phyloP scores from a whole-genome alignment of 2,888 invertebrate genomes.

The Drosophila suboccidentalis region DNA sequence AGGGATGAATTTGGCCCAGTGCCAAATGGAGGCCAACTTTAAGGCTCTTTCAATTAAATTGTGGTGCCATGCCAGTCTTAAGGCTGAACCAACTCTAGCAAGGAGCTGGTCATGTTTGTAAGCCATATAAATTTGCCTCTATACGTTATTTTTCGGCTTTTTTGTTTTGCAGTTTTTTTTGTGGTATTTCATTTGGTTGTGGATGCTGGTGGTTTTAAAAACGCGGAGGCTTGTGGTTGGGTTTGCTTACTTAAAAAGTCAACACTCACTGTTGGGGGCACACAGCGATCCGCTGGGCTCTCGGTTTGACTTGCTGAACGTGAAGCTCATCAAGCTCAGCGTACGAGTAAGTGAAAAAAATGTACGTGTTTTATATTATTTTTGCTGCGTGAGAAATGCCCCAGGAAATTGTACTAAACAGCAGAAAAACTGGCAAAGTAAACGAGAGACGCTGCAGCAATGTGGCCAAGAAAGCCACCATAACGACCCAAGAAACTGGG shows the following conservation, averaged over 20 bases:
- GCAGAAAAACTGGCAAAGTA: slow-evolving; percentile 55
- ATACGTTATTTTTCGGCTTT: slow-evolving; percentile 4
- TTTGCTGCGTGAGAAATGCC: slow-evolving; percentile 64
- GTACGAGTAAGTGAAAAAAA: slow-evolving; percentile 66
- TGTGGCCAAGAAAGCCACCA: slow-evolving; percentile 55
- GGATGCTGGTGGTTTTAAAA: slow-evolving; percentile 15
- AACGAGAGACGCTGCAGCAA: slow-evolving; percentile 32
- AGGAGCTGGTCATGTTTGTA: slow-evolving; percentile 15
- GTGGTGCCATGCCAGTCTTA: slow-evolving; percentile 32
- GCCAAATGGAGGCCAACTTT: slow-evolving; percentile 57
- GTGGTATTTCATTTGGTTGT: slow-evolving; percentile 35
- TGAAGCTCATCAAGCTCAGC: slow-evolving; percentile 60
- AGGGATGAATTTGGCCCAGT: slow-evolving; percentile 33
- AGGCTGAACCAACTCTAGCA: slow-evolving; percentile 14
- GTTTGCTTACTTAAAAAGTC: slow-evolving; percentile 49
- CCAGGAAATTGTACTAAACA: slow-evolving; percentile 74
- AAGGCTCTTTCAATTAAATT: slow-evolving; percentile 77
- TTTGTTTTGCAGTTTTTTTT: slow-evolving; percentile 17
- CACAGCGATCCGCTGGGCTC: slow-evolving; percentile 32
- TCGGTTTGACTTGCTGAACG: slow-evolving; percentile 70
- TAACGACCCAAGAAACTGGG: slow-evolving; percentile 46
- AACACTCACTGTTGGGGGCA: slow-evolving; percentile 42
- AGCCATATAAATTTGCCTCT: slow-evolving; percentile 57
- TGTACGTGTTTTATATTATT: slow-evolving; percentile 34
- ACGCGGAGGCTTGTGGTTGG: background rate